Percentiles rank a stretch among this genome's conserved stretches.
Evolutionary conservation across 2,113 vertebrate genomes (phyloP).

Genomic region (Casuarius casuarius): DNA sequence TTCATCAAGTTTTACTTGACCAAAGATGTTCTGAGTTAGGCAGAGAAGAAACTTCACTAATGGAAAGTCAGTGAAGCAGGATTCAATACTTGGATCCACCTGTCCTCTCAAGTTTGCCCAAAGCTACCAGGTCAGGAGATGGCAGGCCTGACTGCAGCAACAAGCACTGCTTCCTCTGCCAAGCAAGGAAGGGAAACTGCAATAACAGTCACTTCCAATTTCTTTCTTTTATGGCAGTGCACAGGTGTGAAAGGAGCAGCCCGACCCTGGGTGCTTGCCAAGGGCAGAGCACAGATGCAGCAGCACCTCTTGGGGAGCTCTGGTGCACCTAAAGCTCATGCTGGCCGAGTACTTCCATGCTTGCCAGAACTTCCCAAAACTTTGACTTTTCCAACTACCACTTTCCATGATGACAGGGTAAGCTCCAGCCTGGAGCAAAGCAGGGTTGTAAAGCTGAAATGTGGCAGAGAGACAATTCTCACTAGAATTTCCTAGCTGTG

Average conservation of each 20-base stretch:
- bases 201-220: not conserved
- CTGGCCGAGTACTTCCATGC: not conserved
- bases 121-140: not conserved
- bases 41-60: not conserved
- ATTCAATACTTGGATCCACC: not conserved
- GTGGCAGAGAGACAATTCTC: not conserved
- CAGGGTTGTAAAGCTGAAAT: not conserved
- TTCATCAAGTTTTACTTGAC: not conserved
- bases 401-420: not conserved
- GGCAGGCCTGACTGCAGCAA: not conserved
- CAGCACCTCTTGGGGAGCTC: rapidly evolving
- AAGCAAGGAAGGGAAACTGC: not conserved
- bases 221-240: rapidly evolving
- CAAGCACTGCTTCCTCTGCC: rapidly evolving
- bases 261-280: not conserved
- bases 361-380: not conserved
- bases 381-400: not conserved
- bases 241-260: not conserved
- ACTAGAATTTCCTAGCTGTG: not conserved
- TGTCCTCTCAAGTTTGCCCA: not conserved
- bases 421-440: not conserved
- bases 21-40: not conserved
- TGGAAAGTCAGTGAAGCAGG: not conserved
- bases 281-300: rapidly evolving
- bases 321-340: rapidly evolving